Evolutionary conservation across 1,140 invertebrate species (phyloP).

Genomic region (Drosophila tropicalis): DNA sequence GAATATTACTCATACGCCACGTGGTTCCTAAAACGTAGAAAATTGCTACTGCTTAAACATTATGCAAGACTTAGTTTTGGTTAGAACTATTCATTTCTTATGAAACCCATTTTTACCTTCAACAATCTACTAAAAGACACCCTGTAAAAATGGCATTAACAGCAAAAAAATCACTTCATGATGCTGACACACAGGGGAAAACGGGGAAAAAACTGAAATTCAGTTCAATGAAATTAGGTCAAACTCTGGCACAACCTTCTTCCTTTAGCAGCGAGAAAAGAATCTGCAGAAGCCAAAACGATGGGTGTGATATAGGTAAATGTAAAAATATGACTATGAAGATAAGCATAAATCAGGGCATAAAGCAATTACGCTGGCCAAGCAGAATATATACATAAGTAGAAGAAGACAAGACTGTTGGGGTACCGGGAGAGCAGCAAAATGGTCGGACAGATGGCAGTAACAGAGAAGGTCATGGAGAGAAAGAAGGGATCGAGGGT

Average conservation of each 20-base stretch:
- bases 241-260: slow-evolving; percentile 31
- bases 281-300: slow-evolving; percentile 14
- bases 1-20: not conserved
- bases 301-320: slow-evolving; percentile 68
- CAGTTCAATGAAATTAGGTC: slow-evolving; percentile 73
- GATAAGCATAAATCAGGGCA: slow-evolving; percentile 77
- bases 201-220: slow-evolving; percentile 50
- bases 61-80: too few species aligned
- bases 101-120: too few species aligned
- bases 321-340: slow-evolving; percentile 77
- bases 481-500: not conserved
- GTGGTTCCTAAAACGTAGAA: too few species aligned
- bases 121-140: not conserved
- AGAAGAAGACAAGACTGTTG: slow-evolving; percentile 15
- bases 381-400: slow-evolving; percentile 30
- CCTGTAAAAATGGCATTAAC: slow-evolving; percentile 26
- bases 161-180: slow-evolving; percentile 6
- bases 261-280: not conserved
- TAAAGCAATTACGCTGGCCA: slow-evolving; percentile 68
- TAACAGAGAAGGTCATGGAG: not conserved
- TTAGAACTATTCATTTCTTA: too few species aligned
- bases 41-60: too few species aligned
- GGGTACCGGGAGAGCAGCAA: slow-evolving; percentile 7
- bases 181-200: slow-evolving; percentile 10
- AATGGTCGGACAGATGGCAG: slow-evolving; percentile 19